Percentiles rank a stretch among this genome's conserved stretches.
These are phyloP conservation scores for Formicarius rufipectus DNA, from an alignment of 2,113 vertebrate species.

Conservation along the genomic window DNA sequence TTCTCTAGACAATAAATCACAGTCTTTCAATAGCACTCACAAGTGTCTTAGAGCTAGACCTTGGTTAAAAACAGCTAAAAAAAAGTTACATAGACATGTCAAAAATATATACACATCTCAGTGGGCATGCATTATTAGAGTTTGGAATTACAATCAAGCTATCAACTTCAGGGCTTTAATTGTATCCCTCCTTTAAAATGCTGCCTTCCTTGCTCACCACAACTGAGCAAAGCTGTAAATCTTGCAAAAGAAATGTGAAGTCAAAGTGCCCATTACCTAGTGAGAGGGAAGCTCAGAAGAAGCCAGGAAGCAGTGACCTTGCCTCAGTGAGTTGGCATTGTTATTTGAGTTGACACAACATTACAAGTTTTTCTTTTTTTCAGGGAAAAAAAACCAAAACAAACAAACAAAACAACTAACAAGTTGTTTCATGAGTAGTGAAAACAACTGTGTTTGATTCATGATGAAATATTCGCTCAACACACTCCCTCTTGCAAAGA, in stretches of 20 bases:
- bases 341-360: neutral
- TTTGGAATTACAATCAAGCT: neutral
- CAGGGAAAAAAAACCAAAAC: fast-evolving
- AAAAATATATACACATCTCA: neutral
- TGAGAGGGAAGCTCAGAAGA: neutral
- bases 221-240: neutral
- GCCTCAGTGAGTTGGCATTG: neutral
- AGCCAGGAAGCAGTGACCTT: neutral
- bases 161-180: neutral
- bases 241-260: neutral
- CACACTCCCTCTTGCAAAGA: neutral
- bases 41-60: neutral
- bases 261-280: neutral
- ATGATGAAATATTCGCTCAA: neutral
- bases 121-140: neutral
- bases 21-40: neutral
- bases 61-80: neutral
- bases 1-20: neutral
- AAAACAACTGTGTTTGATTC: neutral
- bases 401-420: fast-evolving
- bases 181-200: neutral
- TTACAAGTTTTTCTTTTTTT: neutral
- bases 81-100: neutral
- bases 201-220: neutral
- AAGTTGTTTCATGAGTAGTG: neutral